Conservation (phyloP, 2,797 vertebrate genomes). For the Tokudaia tokunoshimensis region DNA sequence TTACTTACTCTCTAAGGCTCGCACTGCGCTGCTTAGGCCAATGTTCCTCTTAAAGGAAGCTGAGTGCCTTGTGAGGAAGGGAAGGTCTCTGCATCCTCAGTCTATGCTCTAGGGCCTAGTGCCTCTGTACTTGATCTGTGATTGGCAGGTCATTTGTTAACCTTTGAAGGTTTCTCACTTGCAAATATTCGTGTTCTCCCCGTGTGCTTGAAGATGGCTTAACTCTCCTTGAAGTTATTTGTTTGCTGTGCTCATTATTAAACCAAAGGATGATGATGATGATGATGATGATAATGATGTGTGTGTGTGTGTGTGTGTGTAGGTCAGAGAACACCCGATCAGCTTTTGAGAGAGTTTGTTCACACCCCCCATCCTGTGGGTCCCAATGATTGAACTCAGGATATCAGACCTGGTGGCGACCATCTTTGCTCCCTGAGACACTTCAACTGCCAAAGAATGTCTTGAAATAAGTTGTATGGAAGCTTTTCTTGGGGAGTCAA, state of each 20-base stretch:
- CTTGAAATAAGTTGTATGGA: constrained; percentile 6
- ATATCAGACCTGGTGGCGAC: background rate
- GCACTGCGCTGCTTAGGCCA: background rate
- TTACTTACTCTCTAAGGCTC: background rate
- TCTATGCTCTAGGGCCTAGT: background rate
- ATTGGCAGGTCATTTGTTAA: background rate
- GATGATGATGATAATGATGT: background rate
- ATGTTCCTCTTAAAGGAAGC: background rate
- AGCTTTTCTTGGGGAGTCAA: background rate
- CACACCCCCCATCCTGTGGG: background rate
- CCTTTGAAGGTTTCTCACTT: background rate
- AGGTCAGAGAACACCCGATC: background rate
- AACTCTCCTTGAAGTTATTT: background rate
- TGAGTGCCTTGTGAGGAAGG: background rate
- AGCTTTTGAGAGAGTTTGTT: background rate
- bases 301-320: background rate
- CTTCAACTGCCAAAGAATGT: background rate
- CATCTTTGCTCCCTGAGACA: background rate
- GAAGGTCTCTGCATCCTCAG: background rate
- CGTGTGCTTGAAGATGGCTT: background rate
- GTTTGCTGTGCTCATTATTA: background rate
- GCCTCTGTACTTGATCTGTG: background rate
- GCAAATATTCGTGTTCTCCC: background rate
- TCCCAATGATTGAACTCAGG: background rate
- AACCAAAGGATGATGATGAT: background rate